Conservation (phyloP, 2,888 invertebrate species). For the Lypha dubia region DNA sequence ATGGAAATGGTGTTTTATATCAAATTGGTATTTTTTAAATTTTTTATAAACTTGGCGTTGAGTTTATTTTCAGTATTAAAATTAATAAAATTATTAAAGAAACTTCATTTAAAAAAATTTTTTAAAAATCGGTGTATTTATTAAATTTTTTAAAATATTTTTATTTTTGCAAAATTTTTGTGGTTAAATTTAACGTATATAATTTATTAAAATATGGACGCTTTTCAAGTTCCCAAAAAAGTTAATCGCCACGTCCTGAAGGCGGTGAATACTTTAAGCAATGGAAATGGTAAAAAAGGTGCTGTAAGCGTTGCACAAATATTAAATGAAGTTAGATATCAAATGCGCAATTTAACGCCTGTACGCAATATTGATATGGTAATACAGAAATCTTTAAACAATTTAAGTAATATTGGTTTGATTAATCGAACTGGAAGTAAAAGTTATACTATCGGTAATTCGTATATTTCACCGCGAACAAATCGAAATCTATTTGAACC, state of each 20-base stretch:
- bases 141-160: not conserved
- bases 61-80: conserved; percentile 46
- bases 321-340: conserved; percentile 71
- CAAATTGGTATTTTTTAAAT: too few species aligned
- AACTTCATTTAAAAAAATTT: not conserved
- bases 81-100: not conserved
- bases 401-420: conserved; percentile 72
- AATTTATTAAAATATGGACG: conserved; percentile 74
- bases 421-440: conserved; percentile 56
- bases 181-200: conserved; percentile 23
- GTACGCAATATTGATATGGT: conserved; percentile 69
- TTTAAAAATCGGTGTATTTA: conserved; percentile 8
- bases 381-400: conserved; percentile 73
- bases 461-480: conserved; percentile 1
- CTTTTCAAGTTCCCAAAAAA: conserved; percentile 76
- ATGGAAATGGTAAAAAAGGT: conserved; percentile 30
- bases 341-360: conserved; percentile 75
- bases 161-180: conserved; percentile 36
- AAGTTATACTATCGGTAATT: conserved; percentile 53
- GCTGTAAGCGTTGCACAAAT: conserved; percentile 64
- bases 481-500: conserved; percentile 55
- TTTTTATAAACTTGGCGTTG: too few species aligned
- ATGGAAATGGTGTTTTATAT: too few species aligned
- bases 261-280: conserved; percentile 73
- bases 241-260: conserved; percentile 78